phyloP scores from a whole-genome alignment of 2,888 invertebrate species.

The Marronus borbonicus region DNA sequence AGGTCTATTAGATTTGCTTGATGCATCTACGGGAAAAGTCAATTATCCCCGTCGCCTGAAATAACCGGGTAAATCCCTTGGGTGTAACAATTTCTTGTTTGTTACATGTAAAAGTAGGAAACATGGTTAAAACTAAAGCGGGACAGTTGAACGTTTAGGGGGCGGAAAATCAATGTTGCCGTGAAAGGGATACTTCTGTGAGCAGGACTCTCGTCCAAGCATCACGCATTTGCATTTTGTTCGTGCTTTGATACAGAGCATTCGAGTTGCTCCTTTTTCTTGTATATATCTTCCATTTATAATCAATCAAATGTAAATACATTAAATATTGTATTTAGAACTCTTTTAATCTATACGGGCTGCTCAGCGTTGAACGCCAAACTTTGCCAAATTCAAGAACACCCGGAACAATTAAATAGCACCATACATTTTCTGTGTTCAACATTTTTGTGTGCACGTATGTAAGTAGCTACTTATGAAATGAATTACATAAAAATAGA shows the following conservation, averaged over 20 bases:
- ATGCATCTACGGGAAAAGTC: conserved; percentile 31
- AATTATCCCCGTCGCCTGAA: conserved; percentile 36
- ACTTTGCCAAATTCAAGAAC: no score
- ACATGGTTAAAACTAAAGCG: conserved; percentile 36
- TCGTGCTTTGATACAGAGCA: not conserved
- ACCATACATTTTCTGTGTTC: no score
- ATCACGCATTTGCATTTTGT: conserved; percentile 27
- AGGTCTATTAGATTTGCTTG: conserved; percentile 22
- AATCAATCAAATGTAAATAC: no score
- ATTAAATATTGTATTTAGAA: no score
- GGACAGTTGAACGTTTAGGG: conserved; percentile 21
- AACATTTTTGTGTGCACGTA: no score
- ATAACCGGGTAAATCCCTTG: conserved; percentile 20
- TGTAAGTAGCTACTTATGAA: no score
- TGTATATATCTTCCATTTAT: no score
- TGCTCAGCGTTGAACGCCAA: no score
- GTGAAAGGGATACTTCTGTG: not conserved
- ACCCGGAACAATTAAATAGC: no score
- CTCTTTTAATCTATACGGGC: no score
- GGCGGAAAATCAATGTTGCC: conserved; percentile 27
- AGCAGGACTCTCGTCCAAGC: not conserved
- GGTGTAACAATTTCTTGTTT: conserved; percentile 33
- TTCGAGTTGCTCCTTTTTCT: not conserved
- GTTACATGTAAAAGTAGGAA: conserved; percentile 31
- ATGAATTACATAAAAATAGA: no score